phyloP scores from a whole-genome alignment of 2,888 invertebrate genomes.

The Cheilosia vernalis region DNA sequence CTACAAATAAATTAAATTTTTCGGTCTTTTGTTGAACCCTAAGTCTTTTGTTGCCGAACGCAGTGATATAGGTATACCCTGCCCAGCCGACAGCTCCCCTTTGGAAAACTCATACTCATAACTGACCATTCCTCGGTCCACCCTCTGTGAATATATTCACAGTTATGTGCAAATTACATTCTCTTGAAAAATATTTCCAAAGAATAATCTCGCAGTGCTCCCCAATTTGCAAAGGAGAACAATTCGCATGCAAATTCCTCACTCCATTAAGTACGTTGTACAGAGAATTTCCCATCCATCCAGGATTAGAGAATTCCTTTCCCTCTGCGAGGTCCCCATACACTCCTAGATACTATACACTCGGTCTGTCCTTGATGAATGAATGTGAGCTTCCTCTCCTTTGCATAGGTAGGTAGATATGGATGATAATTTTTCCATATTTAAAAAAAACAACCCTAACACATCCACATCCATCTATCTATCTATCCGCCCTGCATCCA shows the following conservation, averaged over 20 bases:
- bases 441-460: slow-evolving; percentile 42
- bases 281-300: slow-evolving; percentile 33
- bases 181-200: slow-evolving; percentile 36
- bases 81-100: background rate
- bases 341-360: background rate
- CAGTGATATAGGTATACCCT: too few relatives aligned
- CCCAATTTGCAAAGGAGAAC: slow-evolving; percentile 65
- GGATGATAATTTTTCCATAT: slow-evolving; percentile 63
- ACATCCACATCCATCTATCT: slow-evolving; percentile 11
- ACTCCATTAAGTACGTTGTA: slow-evolving; percentile 56
- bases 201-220: slow-evolving; percentile 46
- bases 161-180: slow-evolving; percentile 56
- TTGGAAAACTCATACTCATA: background rate
- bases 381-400: slow-evolving; percentile 21
- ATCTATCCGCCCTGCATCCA: background rate
- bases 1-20: too few relatives aligned
- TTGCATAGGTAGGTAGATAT: slow-evolving; percentile 49
- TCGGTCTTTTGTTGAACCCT: too few relatives aligned
- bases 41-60: too few relatives aligned
- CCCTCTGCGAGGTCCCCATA: background rate
- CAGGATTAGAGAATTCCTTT: slow-evolving; percentile 54
- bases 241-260: slow-evolving; percentile 65
- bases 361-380: slow-evolving; percentile 32
- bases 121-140: slow-evolving; percentile 33
- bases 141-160: slow-evolving; percentile 17